phyloP scores from a whole-genome alignment of 2,797 vertebrate species.

The Malurus splendens region DNA sequence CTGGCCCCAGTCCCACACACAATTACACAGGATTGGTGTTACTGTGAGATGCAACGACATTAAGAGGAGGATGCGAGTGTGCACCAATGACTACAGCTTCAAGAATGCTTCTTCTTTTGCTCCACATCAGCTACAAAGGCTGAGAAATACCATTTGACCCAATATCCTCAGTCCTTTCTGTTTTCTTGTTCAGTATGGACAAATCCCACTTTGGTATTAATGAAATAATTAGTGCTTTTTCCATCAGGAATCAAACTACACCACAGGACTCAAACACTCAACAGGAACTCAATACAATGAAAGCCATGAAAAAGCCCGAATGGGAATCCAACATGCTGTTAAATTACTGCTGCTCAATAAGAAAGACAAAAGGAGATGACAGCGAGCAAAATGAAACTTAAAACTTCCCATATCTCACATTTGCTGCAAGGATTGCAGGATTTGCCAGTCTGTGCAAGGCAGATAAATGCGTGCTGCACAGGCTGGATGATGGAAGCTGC shows the following conservation, averaged over 20 bases:
- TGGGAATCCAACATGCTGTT: conserved; percentile 8
- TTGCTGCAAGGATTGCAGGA: conserved; percentile 15
- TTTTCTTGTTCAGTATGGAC: neutral
- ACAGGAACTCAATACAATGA: neutral
- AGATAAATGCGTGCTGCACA: conserved; percentile 5
- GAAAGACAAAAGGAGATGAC: neutral
- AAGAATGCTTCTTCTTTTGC: neutral
- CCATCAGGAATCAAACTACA: neutral
- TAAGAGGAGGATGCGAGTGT: neutral
- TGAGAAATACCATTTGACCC: neutral
- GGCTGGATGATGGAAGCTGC: neutral
- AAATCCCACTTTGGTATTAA: neutral
- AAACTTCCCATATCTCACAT: conserved; percentile 14
- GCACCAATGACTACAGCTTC: neutral
- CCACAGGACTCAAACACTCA: neutral
- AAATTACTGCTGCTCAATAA: conserved; percentile 43
- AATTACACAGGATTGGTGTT: rapidly evolving
- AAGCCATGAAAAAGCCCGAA: neutral
- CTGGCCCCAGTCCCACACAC: rapidly evolving
- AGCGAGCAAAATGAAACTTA: conserved; percentile 20
- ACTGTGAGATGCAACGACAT: neutral
- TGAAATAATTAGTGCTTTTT: conserved; percentile 22
- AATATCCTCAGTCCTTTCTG: neutral
- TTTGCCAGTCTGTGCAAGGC: conserved; percentile 23
- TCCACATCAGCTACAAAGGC: neutral